phyloP scores from a whole-genome alignment of 2,797 vertebrate genomes.

The Hylomyscus alleni region DNA sequence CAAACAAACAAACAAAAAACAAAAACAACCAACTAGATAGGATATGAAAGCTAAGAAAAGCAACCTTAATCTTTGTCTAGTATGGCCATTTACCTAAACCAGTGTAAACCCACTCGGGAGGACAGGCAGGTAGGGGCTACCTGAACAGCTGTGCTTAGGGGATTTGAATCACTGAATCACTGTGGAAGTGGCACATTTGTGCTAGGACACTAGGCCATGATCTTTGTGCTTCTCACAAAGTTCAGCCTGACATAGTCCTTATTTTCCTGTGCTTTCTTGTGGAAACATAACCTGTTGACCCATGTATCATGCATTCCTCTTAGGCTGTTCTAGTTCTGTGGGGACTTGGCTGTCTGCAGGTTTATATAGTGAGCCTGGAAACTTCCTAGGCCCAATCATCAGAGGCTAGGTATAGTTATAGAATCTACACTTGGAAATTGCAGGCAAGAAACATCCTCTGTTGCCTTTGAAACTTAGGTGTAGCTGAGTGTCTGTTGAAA shows the following conservation, averaged over 20 bases:
- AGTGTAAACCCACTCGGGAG: not conserved
- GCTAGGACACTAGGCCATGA: accelerated
- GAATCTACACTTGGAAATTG: not conserved
- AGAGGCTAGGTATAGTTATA: not conserved
- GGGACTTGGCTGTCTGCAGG: not conserved
- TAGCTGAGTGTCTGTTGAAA: not conserved
- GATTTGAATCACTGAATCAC: accelerated
- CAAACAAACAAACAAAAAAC: no score
- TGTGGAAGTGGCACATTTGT: accelerated
- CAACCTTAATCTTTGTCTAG: accelerated
- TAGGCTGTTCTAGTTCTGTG: accelerated
- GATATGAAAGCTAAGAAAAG: not conserved
- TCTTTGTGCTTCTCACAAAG: accelerated
- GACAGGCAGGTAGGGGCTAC: accelerated
- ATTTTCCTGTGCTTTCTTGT: accelerated
- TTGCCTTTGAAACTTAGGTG: not conserved
- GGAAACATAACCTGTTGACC: accelerated
- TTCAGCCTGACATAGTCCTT: accelerated
- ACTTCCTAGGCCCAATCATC: not conserved
- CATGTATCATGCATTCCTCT: accelerated
- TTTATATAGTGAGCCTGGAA: not conserved
- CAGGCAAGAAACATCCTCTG: not conserved
- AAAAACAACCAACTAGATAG: not conserved
- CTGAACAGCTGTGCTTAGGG: accelerated
- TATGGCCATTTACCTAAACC: accelerated